These are phyloP conservation scores for Sceliomorpha sp. DNA, from an alignment of 2,888 invertebrate genomes.

Conservation along the genomic window DNA sequence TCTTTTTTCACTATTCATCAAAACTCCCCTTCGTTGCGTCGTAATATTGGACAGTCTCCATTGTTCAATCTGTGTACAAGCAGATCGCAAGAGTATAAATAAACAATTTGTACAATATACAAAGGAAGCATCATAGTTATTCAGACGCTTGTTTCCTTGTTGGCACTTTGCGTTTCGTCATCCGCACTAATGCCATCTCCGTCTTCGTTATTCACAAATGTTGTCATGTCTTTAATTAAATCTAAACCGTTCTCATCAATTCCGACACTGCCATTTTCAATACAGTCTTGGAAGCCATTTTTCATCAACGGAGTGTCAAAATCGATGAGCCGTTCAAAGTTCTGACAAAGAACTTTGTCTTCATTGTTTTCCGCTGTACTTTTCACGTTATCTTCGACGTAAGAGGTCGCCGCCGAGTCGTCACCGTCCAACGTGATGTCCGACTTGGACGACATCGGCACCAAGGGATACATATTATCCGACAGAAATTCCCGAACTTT, in stretches of 20 bases:
- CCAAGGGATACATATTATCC: conserved; percentile 27
- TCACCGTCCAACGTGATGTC: conserved; percentile 16
- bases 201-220: conserved; percentile 25
- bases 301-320: conserved; percentile 26
- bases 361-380: conserved; percentile 1
- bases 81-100: too few relatives aligned
- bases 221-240: neutral
- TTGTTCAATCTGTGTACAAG: too few relatives aligned
- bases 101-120: too few relatives aligned
- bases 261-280: conserved; percentile 10
- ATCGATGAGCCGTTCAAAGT: conserved; percentile 30
- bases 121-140: conserved; percentile 3
- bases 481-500: conserved; percentile 34
- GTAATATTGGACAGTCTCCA: too few relatives aligned
- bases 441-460: conserved; percentile 9
- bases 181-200: conserved; percentile 55
- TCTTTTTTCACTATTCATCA: too few relatives aligned
- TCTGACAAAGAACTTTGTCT: conserved; percentile 5
- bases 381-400: conserved; percentile 9
- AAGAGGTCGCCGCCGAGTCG: conserved; percentile 19
- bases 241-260: conserved; percentile 20
- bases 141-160: conserved; percentile 78
- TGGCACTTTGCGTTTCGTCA: conserved; percentile 61
- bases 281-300: neutral
- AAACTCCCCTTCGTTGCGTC: too few relatives aligned